Evolutionary conservation across 2,113 vertebrate genomes (phyloP), one percentile per base, ranked within the genome.

Genomic region (Saguinus imperator): DNA sequence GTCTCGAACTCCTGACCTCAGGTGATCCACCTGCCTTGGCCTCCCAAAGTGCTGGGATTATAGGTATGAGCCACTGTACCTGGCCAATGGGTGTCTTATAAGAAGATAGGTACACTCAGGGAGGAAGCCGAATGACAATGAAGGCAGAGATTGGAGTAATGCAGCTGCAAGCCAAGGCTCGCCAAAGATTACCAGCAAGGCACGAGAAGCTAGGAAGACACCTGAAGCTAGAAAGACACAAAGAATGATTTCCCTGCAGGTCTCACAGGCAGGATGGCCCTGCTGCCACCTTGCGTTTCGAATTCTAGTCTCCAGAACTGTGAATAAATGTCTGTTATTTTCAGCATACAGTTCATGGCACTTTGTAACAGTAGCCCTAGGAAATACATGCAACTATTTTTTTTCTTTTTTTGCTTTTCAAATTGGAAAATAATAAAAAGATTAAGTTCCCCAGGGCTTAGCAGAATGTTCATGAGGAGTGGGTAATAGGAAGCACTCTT

Each of bases 331-430:
- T 50, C 85, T 29, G 17, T 40, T 57, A 40, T 87, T 94, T 90
- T 75, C 29, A 75, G 25, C 32, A 16, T 3, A 35, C 10, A 0
- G 6, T 75, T 66, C 55, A 66, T 57, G 9, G 27, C 48, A 40
- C 66, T 95, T 86, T 35, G 25, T 80, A 57, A 57, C 45, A 81
- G 64, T 16, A 75, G 20, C 45, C 68, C n/a, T 45, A 83, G 84
- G 50, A 83, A 88, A 61, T 35, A 37, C 50, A 83, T 6, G 83
- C 79, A 91, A 45, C 37, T 66, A 32, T 35, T 75, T 68, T 43
- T 43, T 76, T 79, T 95, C 93, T 48, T 68, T 81, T 72, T 95
- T 95, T 48, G 57, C 75, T 76, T 94, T 79, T 88, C 61, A 57
- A 27, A 64, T 83, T 66, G 58, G 68, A 83, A 88, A 91, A 75